These are phyloP conservation scores for Ormyrus rosae DNA, from an alignment of 2,888 invertebrate genomes.

Conservation along the genomic window DNA sequence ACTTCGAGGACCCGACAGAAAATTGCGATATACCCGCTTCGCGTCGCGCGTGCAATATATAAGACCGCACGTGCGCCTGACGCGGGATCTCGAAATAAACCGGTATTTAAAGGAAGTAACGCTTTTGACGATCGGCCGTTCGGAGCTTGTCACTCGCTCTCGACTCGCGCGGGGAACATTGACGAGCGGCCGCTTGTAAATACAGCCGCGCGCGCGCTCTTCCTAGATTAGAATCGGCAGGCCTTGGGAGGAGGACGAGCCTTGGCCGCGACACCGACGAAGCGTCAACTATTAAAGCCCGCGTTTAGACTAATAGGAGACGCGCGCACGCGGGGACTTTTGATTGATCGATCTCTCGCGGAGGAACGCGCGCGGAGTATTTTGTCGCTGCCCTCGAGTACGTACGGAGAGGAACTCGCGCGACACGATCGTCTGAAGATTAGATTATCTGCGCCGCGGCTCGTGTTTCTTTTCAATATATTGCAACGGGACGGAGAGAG, in stretches of 20 bases:
- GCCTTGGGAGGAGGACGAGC: background rate
- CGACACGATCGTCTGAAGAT: constrained; percentile 51
- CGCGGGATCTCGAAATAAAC: constrained; percentile 36
- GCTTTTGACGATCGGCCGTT: background rate
- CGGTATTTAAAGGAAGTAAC: constrained; percentile 23
- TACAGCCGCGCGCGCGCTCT: too few species aligned
- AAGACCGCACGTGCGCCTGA: background rate
- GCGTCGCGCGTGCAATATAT: background rate
- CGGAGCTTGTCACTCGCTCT: too few species aligned
- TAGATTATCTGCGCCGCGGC: constrained; percentile 19
- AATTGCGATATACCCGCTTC: background rate
- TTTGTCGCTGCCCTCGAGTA: constrained; percentile 39
- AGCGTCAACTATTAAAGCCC: constrained; percentile 57
- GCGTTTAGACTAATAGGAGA: constrained; percentile 57
- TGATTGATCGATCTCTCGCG: constrained; percentile 61
- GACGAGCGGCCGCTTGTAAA: too few species aligned
- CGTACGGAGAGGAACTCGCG: constrained; percentile 53
- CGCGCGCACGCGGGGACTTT: background rate
- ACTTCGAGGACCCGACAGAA: background rate
- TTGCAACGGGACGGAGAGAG: background rate
- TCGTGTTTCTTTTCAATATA: constrained; percentile 11
- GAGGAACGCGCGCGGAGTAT: constrained; percentile 40
- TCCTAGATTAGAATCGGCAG: constrained; percentile 29
- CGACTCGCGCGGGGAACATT: too few species aligned
- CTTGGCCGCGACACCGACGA: constrained; percentile 51